Base-by-base conservation (phyloP, 2,113 vertebrate species). In the Malurus melanocephalus region DNA sequence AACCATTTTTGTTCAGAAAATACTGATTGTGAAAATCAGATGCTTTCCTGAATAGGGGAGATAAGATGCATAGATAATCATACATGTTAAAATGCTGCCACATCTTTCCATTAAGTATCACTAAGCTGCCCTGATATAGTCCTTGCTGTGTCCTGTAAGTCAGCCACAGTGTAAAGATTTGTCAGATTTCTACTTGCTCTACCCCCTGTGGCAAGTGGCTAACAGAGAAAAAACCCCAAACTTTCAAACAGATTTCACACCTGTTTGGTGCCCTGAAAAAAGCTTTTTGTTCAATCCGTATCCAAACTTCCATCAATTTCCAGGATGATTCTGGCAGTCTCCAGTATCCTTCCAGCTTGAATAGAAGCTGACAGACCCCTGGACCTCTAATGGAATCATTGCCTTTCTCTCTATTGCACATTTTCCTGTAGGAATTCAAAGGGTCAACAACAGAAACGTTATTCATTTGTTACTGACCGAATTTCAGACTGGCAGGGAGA, bases 81-180 rank as follows among this genome's bases (percentile, higher is more conserved):
- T 43, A 19, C 30, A 40, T 32, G 11, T 53, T 81, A 69, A 89
- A 80, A 48, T 59, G 26, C 23, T 84, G 11, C 24, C 51, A 84
- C 86, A 92, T 80, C 73, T 88, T 95, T 85, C 57, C 72, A 84
- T 91, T 85, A 90, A 45, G 9, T 52, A 68, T 81, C 86, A 48
- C 30, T 56, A 61, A 79, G 38, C 35, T 1, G 1, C 42, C 13
- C 11, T 4, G 7, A 42, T 33, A 40, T 2, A 9, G n/a, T 64
- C 46, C 28, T 43, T 76, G 77, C 38, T 32, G 22, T 57, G 28
- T 78, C 61, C 55, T 66, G 26, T 78, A 66, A 93, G 28, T 78
- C 77, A 91, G 69, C 13, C 8, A 6, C 28, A 35, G 32, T 30
- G 11, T 49, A 45, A 84, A n/a, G 32, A 65, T 43, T 46, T 65